Evolutionary conservation across 2,113 vertebrate genomes (phyloP), one percentile per base, ranked within the genome.

Genomic region (Emydura subglobosa): DNA sequence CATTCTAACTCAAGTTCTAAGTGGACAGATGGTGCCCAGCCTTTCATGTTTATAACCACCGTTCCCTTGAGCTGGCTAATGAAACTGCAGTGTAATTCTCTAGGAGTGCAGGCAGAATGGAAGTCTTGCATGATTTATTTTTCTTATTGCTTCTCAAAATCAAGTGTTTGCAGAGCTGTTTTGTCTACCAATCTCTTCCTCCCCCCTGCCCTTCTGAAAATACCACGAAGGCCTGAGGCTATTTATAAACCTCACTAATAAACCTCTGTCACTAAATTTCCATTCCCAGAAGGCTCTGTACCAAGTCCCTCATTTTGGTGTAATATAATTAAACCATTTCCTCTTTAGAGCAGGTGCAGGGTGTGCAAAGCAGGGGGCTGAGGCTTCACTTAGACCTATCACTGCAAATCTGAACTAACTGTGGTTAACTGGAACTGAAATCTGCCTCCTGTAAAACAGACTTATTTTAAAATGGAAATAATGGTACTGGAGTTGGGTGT

Each of bases 41-140:
- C 84, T 85, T 95, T 85, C 80, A 65, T 85, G 54, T 85, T 96
- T 91, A 86, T 92, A 90, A 54, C 76, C 51, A 50, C 29, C 72
- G 27, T 79, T 94, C n/a, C 57, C 54, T 93, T 68, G 53, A 39
- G 31, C 82, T 85, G 68, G 6, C 27, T 92, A 19, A 49, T 6
- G 27, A 92, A 88, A 74, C 34, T 79, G 44, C 80, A 89, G 4
- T 10, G 74, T 74, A 82, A 82, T 57, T 57, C 3, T 39, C 44
- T 88, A 21, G 53, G 22, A 34, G 42, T n/a, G 55, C 42, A 7
- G 29, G 65, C 0, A 0, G 14, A 85, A 10, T 47, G 61, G 76
- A 57, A 85, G 14, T 79, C n/a, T 34, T 57, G 54, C 39, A 50
- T 54, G 5, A 34, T 95, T 93, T 86, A 61, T 51, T 79, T 12